Evolutionary conservation across 1,140 invertebrate species (phyloP), one percentile per base, ranked within the genome.

Genomic region (Chrysoperla carnea): DNA sequence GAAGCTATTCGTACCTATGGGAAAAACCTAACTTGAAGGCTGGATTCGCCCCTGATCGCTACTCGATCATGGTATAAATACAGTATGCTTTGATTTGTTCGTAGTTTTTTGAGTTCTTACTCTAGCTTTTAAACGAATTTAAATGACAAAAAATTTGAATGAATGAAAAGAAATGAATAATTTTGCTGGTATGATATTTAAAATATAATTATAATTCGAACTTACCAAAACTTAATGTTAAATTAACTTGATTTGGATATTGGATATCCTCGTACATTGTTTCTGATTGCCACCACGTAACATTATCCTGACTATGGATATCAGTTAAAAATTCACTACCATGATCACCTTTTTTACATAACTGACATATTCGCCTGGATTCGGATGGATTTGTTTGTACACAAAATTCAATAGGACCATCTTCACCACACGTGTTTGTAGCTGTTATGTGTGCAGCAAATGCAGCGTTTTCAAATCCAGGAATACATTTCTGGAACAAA

Each of bases 211-310:
- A 12, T 6, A 15, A 37, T 37, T 12, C 29, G 27, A 17, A 66
- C 74, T 72, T 67, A 92, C 90, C 75, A 42, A 99, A 72, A 56
- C 81, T 70, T 8, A 98, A 64, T 0, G 91, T 97, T 13, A 99
- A 65, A 62, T 96, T 95, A 29, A 98, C 90, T 63, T 80, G 76
- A 53, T 81, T 83, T 0, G 90, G 86, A 58, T 81, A 84, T 57
- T 94, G 84, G 12, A 95, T 81, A 11, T 77, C 81, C 51, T 98
- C 88, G 48, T 75, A 75, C 88, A 99, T 95, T 0, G 95, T 97
- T 54, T 95, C 87, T 3, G 90, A 95, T 57, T 98, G 93, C 94
- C 95, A 99, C 90, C 91, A 97, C 0, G 95, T 96, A 46, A 80
- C 78, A 56, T 91, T 86, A 36, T 88, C 80, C 46, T 83, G 77